Base-by-base conservation (phyloP, 2,797 vertebrate genomes). In the Pangasius sanitwongsei region DNA sequence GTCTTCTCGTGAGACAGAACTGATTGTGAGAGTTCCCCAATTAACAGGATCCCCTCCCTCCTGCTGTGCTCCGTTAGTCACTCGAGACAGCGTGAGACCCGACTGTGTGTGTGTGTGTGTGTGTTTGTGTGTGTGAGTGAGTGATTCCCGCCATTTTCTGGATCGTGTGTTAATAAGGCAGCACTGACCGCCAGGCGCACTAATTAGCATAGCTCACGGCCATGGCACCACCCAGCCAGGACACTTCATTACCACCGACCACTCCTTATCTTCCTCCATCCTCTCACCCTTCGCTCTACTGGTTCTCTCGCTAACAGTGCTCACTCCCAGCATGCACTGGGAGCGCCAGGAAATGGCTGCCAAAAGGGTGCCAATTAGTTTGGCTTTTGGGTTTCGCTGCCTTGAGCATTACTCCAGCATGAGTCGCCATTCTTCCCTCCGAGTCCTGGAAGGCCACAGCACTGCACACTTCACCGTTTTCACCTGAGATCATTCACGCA, bases 181-280 rank as follows among this genome's bases (percentile, higher is more conserved):
- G 92, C 87, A 92, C 93, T 95, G 95, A 95, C 96, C 93, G 89
- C 92, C 90, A 94, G 94, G 93, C 90, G 75, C 91, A 91, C 95
- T 97, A 95, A 96, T 97, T 97, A 96, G 95, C 96, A 96, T 97
- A 92, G 95, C 95, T 95, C 41, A 93, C 93, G 94, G 96, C 95
- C 87, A 91, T 94, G 94, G 95, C 94, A 95, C 93, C 93, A 93
- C 93, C 94, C 91, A 87, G 89, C 93, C 91, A 91, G 95, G 94
- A 96, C 95, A 95, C 95, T 96, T 96, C 96, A 96, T 97, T 97
- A 96, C 94, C 87, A 88, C 83, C 85, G 93, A 87, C 78, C 83
- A 94, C 93, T 94, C 91, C 92, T 94, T 93, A 93, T 91, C 93
- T 88, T 67, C 55, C 55, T 55, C 15, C 63, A 25, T 75, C 88